Conservation (phyloP, 2,797 vertebrate species). For the Brachyalestes nurse region DNA sequence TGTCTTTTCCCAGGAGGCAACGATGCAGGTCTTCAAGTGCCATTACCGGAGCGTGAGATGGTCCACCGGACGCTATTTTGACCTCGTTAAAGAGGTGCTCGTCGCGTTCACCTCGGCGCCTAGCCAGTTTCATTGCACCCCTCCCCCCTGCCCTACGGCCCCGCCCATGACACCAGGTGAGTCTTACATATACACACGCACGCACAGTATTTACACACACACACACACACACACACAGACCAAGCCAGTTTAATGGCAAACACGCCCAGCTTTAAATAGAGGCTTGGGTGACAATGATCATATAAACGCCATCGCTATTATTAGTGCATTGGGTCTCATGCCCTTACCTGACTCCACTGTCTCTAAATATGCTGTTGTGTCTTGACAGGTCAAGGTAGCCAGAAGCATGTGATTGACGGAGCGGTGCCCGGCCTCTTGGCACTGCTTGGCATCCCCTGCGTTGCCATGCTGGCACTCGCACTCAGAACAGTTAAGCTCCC, state of each 20-base stretch:
- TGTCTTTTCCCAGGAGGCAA: slow-evolving; percentile 71
- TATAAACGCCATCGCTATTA: background rate
- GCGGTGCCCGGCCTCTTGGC: slow-evolving; percentile 44
- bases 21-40: slow-evolving; percentile 80
- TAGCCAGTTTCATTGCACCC: slow-evolving; percentile 72
- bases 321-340: background rate
- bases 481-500: slow-evolving; percentile 43
- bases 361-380: slow-evolving; percentile 37
- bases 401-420: slow-evolving; percentile 30
- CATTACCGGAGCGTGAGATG: slow-evolving; percentile 75
- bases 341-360: background rate
- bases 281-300: background rate
- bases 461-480: slow-evolving; percentile 38
- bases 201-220: slow-evolving; percentile 2
- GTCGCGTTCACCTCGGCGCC: slow-evolving; percentile 64
- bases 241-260: background rate
- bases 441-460: slow-evolving; percentile 50
- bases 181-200: background rate
- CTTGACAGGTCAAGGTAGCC: slow-evolving; percentile 41
- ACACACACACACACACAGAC: background rate
- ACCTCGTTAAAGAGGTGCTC: slow-evolving; percentile 76
- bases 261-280: slow-evolving; percentile 12
- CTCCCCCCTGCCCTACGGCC: slow-evolving; percentile 70
- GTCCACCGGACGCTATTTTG: slow-evolving; percentile 75
- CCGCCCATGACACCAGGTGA: slow-evolving; percentile 70